Conservation (phyloP, 2,113 vertebrate genomes). For the Stegostoma tigrinum region DNA sequence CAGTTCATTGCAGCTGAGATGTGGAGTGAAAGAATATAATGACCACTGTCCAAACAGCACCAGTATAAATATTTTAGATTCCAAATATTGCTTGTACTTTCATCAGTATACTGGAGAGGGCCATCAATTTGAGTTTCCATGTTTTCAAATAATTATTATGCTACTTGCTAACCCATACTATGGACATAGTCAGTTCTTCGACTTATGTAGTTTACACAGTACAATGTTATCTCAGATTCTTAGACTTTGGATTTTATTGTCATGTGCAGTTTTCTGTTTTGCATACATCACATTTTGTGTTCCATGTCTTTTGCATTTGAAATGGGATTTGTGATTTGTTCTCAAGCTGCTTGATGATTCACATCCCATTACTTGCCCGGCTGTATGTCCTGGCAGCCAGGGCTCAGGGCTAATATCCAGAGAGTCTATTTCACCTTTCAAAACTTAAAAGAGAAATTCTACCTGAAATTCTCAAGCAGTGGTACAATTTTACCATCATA, state of each 20-base stretch:
- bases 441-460: too few species aligned
- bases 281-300: neutral
- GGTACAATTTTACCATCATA: too few species aligned
- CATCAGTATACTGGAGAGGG: neutral
- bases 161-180: neutral
- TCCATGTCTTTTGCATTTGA: neutral
- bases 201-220: neutral
- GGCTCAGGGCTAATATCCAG: too few species aligned
- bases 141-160: neutral
- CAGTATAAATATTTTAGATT: neutral
- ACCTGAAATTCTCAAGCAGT: too few species aligned
- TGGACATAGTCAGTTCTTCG: neutral
- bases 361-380: too few species aligned
- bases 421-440: too few species aligned
- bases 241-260: too few species aligned
- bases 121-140: neutral
- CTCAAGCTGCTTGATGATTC: too few species aligned
- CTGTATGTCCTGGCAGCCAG: too few species aligned
- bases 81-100: neutral
- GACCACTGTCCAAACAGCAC: neutral
- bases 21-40: neutral
- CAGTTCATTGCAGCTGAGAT: neutral
- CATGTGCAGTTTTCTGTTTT: neutral
- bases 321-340: neutral
- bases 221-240: neutral